These are phyloP conservation scores for Xylota sylvarum DNA, from an alignment of 2,888 invertebrate genomes.

Conservation along the genomic window DNA sequence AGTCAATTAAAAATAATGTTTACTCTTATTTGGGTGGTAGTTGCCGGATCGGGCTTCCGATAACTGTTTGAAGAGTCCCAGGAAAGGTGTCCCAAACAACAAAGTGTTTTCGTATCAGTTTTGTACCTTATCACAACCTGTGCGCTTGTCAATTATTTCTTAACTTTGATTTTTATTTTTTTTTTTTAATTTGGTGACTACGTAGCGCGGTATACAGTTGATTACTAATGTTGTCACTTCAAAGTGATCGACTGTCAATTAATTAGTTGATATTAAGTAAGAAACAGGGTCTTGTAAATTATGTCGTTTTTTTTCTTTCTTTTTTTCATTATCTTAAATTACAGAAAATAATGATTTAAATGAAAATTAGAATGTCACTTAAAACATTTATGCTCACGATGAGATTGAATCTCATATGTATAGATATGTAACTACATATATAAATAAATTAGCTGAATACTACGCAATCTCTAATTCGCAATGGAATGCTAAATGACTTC, in stretches of 20 bases:
- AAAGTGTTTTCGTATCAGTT: constrained; percentile 61
- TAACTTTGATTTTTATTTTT: neutral
- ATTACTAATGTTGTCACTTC: constrained; percentile 38
- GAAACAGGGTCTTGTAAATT: neutral
- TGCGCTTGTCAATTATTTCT: constrained; percentile 35
- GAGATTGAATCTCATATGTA: too few species aligned
- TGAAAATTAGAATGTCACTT: neutral
- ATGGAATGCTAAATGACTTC: neutral
- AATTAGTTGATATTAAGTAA: constrained; percentile 45
- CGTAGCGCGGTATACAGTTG: constrained; percentile 31
- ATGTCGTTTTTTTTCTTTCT: too few species aligned
- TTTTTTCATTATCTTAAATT: too few species aligned
- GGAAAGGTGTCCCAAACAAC: constrained; percentile 17
- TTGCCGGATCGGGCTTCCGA: constrained; percentile 57
- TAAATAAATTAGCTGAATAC: neutral
- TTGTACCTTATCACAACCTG: constrained; percentile 50
- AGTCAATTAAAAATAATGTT: constrained; percentile 69
- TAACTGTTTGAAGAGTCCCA: constrained; percentile 32
- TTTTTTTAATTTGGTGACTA: constrained; percentile 2
- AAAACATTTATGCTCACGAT: neutral
- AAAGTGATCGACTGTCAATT: constrained; percentile 68
- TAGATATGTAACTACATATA: too few species aligned
- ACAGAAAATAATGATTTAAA: too few species aligned
- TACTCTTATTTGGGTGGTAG: constrained; percentile 54
- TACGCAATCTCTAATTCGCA: neutral